Evolutionary conservation across 1,140 invertebrate species (phyloP).

Genomic region (Lepidurus apus): DNA sequence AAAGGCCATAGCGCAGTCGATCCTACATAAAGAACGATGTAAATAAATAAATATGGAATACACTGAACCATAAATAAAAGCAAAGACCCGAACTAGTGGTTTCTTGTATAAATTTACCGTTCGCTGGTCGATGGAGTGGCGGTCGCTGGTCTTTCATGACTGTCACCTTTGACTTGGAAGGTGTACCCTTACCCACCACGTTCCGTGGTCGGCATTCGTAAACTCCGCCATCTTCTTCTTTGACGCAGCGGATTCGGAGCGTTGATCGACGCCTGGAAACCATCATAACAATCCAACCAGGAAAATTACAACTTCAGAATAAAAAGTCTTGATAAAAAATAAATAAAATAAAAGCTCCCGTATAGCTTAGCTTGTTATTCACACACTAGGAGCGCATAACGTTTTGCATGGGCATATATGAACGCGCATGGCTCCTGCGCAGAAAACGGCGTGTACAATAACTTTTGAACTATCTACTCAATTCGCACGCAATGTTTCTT

Average conservation of each 20-base stretch:
- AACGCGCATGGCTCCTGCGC: no score
- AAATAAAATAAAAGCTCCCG: no score
- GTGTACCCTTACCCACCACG: constrained; percentile 44
- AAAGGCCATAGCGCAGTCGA: constrained; percentile 52
- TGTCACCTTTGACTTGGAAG: constrained; percentile 34
- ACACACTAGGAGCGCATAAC: no score
- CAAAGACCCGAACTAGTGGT: neutral
- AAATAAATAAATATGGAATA: neutral
- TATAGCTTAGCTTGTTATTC: no score
- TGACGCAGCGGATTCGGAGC: constrained; percentile 64
- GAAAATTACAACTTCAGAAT: no score
- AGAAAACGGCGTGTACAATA: no score
- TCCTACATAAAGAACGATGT: constrained; percentile 42
- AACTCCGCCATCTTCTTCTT: constrained; percentile 60
- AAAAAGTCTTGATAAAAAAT: no score
- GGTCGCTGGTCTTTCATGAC: constrained; percentile 28
- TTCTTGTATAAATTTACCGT: constrained; percentile 19
- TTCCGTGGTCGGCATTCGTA: constrained; percentile 64
- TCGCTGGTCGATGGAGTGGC: constrained; percentile 28
- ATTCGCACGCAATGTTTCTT: no score
- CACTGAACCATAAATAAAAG: neutral
- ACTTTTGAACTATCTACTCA: no score
- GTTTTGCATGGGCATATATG: no score
- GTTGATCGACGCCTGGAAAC: constrained; percentile 63
- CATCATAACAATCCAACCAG: no score